These are phyloP conservation scores for Cephus spinipes DNA, from an alignment of 2,888 invertebrate genomes.

Conservation along the genomic window DNA sequence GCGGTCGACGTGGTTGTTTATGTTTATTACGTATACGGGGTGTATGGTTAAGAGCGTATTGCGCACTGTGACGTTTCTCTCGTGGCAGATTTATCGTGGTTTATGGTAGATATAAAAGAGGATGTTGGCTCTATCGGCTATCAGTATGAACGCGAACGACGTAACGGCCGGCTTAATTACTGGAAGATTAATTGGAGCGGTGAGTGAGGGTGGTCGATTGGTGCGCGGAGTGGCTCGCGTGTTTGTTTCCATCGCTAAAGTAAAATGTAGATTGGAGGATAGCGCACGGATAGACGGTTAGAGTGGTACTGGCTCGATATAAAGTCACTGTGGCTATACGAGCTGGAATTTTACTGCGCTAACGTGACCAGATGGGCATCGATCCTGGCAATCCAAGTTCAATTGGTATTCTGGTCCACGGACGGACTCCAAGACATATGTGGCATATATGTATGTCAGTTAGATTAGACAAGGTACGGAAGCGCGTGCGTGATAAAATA, in stretches of 20 bases:
- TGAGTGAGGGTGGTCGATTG: neutral
- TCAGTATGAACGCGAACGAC: neutral
- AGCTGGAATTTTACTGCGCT: neutral
- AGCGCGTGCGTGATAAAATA: neutral
- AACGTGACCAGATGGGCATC: neutral
- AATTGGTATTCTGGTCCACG: neutral
- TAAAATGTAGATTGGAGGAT: neutral
- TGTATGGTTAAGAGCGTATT: neutral
- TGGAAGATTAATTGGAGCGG: neutral
- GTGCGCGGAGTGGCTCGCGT: neutral
- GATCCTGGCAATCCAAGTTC: neutral
- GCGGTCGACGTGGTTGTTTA: neutral
- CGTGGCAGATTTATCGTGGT: neutral
- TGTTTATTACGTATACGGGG: neutral
- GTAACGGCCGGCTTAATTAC: neutral
- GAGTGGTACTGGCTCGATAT: neutral
- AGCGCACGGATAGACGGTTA: neutral
- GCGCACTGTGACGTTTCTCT: neutral
- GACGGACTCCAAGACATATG: neutral
- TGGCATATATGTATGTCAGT: neutral
- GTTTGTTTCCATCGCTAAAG: neutral
- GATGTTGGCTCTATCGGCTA: neutral
- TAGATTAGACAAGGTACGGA: neutral
- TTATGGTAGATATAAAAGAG: neutral
- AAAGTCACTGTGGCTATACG: neutral